Evolutionary conservation across 2,797 vertebrate species (phyloP), one percentile per base, ranked within the genome.

Genomic region (Orientallactaga sibirica): DNA sequence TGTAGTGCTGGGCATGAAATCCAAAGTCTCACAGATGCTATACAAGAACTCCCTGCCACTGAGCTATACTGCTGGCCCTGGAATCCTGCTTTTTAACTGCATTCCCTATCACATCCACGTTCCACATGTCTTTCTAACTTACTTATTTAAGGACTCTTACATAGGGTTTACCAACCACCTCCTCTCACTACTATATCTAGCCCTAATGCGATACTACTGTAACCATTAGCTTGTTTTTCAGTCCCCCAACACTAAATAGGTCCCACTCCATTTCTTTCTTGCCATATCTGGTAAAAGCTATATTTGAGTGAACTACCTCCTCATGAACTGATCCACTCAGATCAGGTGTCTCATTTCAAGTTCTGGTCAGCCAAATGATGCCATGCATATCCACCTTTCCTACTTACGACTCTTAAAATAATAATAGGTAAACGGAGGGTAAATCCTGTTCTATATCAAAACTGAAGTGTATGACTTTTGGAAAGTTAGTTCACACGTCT

Each of bases 101-200:
- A 18, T 64, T 6, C 73, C 33, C n/a, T 0, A 2, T 68, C 15
- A 25, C 33, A 10, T 76, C 6, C 19, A 12, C 41, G 67, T 62
- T 1, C 48, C n/a, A 37, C 33, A 37, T 78, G 7, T 2, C 43
- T 43, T 41, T 85, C 25, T 74, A 10, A 43, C n/a, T 74, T 43
- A 8, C 8, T n/a, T 27, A 0, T 70, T 52, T 62, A 25, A 24
- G 37, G 18, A 71, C 9, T n/a, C 16, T 85, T 5, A 29, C 55
- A 76, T 4, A 27, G 25, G 18, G 6, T 16, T 10, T 88, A 11
- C 12, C 25, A 55, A 33, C 11, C 1, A 4, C 7, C 24, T 3
- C 2, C 48, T 15, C 61, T 52, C 19, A 11, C 11, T 4, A 12
- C n/a, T 43, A 41, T 0, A 16, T 3, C 48, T 55, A 2, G 1